A percentile compares a stretch with the other conserved stretches of the same genome.
Conservation (phyloP, 2,888 invertebrate species). For the Oscheius sp. region DNA sequence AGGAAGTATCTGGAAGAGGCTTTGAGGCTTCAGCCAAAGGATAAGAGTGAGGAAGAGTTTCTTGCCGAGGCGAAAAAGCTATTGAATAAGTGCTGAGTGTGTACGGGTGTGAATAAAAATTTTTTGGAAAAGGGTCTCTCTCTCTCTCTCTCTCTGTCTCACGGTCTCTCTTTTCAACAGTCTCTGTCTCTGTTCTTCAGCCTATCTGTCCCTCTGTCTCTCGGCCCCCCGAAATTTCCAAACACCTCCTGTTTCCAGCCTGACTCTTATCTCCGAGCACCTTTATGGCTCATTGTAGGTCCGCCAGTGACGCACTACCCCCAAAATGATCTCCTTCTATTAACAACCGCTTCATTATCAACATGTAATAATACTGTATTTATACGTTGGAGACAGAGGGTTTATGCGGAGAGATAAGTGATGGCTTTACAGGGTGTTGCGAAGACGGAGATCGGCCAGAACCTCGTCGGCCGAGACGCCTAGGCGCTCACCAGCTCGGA, state of each 20-base stretch:
- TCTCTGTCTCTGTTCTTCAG: too few relatives aligned
- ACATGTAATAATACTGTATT: slow-evolving; percentile 31
- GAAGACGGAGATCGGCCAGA: slow-evolving; percentile 60
- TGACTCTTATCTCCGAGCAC: slow-evolving; percentile 6
- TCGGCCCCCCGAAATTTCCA: neutral
- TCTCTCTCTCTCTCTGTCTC: slow-evolving; percentile 1
- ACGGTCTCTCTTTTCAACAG: neutral
- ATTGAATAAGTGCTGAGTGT: neutral
- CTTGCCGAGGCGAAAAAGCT: slow-evolving; percentile 10
- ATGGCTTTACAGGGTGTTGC: slow-evolving; percentile 47
- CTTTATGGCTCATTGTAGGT: slow-evolving; percentile 26
- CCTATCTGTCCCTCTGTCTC: neutral
- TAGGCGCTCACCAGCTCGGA: slow-evolving; percentile 69
- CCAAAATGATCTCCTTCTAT: neutral
- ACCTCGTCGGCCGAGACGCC: slow-evolving; percentile 71
- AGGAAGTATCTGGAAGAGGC: slow-evolving; percentile 58
- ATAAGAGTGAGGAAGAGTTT: slow-evolving; percentile 55
- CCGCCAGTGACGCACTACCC: slow-evolving; percentile 19
- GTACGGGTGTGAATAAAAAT: too few relatives aligned
- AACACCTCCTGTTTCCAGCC: neutral
- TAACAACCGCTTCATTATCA: slow-evolving; percentile 37
- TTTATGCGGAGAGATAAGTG: neutral
- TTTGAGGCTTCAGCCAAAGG: slow-evolving; percentile 41
- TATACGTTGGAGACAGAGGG: neutral
- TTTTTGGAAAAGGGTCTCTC: neutral